Evolutionary conservation across 2,113 vertebrate genomes (phyloP).

Genomic region (Acanthisitta chloris): DNA sequence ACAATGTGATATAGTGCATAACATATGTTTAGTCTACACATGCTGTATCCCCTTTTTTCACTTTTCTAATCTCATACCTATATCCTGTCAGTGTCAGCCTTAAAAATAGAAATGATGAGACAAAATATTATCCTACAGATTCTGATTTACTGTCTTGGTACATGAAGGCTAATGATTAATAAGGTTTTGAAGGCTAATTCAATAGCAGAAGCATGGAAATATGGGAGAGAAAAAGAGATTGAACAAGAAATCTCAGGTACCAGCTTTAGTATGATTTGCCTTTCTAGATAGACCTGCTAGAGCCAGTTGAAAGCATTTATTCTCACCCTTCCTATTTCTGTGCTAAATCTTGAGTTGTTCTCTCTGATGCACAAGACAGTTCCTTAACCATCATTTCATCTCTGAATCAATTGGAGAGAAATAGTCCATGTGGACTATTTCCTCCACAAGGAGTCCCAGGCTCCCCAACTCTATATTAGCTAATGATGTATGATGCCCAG

Average conservation of each 20-base stretch:
- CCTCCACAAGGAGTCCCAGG: not conserved
- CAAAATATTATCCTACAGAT: not conserved
- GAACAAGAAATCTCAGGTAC: not conserved
- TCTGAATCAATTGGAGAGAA: not conserved
- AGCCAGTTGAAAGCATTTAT: not conserved
- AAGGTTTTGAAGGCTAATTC: not conserved
- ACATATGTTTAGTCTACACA: not conserved
- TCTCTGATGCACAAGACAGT: not conserved
- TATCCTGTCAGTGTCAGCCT: not conserved
- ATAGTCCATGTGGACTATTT: not conserved
- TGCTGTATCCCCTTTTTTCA: not conserved
- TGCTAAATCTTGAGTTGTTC: not conserved
- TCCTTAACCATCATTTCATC: not conserved
- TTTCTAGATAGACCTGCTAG: not conserved
- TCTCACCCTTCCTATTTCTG: not conserved
- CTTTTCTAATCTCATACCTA: not conserved
- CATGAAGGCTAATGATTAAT: not conserved
- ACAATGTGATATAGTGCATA: not conserved
- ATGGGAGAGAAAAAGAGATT: not conserved
- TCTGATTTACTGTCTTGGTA: not conserved
- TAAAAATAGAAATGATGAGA: not conserved
- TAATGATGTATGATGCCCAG: fast-evolving
- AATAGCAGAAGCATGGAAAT: not conserved
- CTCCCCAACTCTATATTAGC: not conserved
- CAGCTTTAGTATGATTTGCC: not conserved